Conservation (phyloP, 2,888 invertebrate genomes). For the Dioctria linearis region DNA sequence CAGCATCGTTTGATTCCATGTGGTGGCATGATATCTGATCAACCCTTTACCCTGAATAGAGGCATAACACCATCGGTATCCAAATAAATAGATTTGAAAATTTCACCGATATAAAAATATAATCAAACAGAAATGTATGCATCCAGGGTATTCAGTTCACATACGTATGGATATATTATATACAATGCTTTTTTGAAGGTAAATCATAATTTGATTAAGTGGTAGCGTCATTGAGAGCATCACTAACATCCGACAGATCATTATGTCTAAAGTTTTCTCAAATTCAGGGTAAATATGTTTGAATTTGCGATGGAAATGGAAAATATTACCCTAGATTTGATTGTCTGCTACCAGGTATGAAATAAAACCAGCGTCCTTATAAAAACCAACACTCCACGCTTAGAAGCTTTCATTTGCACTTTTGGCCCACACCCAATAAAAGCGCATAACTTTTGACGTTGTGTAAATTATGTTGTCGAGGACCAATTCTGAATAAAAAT, state of each 20-base stretch:
- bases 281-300: no score
- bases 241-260: no score
- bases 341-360: conserved; percentile 22
- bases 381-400: conserved; percentile 15
- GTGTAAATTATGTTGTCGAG: conserved; percentile 43
- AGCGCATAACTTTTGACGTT: conserved; percentile 47
- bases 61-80: not conserved
- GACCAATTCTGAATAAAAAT: conserved; percentile 44
- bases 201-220: conserved; percentile 5
- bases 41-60: conserved; percentile 4
- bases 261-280: no score
- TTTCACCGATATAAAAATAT: not conserved
- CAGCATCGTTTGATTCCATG: not conserved
- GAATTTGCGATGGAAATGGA: not conserved
- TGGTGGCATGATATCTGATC: not conserved
- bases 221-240: not conserved
- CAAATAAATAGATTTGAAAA: conserved; percentile 45
- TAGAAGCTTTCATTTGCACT: conserved; percentile 42
- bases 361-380: not conserved
- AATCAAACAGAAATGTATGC: not conserved
- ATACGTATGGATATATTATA: no score
- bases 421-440: conserved; percentile 45
- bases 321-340: conserved; percentile 10
- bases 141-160: no score
- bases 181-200: no score